Percentiles rank a stretch among this genome's conserved stretches.
These are phyloP conservation scores for Echinarachnius parma DNA, from an alignment of 53 echinoderm and acorn worm genomes.

Conservation along the genomic window DNA sequence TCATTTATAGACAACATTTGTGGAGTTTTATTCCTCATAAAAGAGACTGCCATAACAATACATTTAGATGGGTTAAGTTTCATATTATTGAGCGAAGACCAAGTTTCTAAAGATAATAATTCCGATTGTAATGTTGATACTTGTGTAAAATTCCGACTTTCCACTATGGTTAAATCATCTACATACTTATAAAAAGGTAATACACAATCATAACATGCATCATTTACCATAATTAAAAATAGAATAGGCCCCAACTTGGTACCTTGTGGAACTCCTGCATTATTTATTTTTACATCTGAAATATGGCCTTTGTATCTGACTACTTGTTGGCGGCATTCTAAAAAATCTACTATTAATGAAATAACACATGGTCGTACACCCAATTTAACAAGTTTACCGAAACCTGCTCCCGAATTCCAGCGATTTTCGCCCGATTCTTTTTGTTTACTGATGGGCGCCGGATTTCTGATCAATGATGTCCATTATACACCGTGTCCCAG, in stretches of 20 bases:
- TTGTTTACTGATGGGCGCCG: too few species aligned
- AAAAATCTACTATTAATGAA: background rate
- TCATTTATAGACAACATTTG: conserved; percentile 13
- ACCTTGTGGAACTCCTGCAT: conserved; percentile 17
- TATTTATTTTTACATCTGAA: background rate
- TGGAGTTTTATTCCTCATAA: conserved; percentile 10
- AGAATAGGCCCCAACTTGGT: conserved; percentile 13
- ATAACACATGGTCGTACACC: too few species aligned
- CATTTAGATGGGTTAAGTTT: conserved; percentile 8
- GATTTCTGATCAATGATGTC: too few species aligned
- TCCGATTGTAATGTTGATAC: background rate
- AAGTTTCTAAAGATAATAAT: too few species aligned
- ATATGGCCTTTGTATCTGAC: background rate
- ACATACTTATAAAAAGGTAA: too few species aligned
- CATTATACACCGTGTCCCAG: too few species aligned
- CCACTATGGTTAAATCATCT: conserved; percentile 29
- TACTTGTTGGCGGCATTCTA: background rate
- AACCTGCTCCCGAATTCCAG: too few species aligned
- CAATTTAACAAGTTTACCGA: too few species aligned
- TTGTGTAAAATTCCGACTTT: conserved; percentile 1
- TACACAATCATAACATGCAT: background rate
- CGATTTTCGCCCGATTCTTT: too few species aligned
- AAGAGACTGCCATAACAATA: conserved; percentile 13
- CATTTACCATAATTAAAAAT: conserved; percentile 17
- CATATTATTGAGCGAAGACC: too few species aligned